Conservation (phyloP, 2,797 vertebrate genomes). For the Triplophysa bombifrons region DNA sequence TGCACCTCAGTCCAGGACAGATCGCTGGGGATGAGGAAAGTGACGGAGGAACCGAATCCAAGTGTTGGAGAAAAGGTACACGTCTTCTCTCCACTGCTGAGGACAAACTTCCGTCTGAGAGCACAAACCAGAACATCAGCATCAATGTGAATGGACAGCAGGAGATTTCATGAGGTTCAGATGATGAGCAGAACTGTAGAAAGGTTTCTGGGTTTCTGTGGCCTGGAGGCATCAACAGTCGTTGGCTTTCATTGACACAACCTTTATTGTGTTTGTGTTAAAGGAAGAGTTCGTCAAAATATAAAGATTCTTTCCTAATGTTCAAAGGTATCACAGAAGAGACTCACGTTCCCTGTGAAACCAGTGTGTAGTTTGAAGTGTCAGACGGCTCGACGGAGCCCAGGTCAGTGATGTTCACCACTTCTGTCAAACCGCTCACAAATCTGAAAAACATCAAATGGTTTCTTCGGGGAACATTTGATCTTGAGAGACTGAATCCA, state of each 20-base stretch:
- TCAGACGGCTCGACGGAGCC: conserved; percentile 52
- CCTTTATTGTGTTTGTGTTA: no score
- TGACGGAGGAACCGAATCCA: conserved; percentile 84
- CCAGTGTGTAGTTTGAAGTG: conserved; percentile 70
- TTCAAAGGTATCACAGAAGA: no score
- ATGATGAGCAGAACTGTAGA: no score
- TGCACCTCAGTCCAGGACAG: conserved; percentile 65
- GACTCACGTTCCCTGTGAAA: conserved; percentile 80
- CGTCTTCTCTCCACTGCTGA: background rate
- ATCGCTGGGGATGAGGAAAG: conserved; percentile 73
- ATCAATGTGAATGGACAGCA: background rate
- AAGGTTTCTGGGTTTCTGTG: no score
- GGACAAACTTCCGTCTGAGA: conserved; percentile 60
- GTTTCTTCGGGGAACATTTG: background rate
- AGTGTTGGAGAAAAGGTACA: conserved; percentile 71
- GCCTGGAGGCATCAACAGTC: no score
- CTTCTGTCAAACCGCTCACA: conserved; percentile 71
- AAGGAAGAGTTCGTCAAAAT: no score
- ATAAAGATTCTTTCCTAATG: no score
- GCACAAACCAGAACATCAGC: background rate
- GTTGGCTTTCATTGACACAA: no score
- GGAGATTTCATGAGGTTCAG: no score
- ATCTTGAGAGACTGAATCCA: background rate
- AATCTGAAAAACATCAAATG: conserved; percentile 72
- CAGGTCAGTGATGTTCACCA: conserved; percentile 67